Base-by-base conservation (phyloP, 2,797 vertebrate species). In the Champsocephalus esox region DNA sequence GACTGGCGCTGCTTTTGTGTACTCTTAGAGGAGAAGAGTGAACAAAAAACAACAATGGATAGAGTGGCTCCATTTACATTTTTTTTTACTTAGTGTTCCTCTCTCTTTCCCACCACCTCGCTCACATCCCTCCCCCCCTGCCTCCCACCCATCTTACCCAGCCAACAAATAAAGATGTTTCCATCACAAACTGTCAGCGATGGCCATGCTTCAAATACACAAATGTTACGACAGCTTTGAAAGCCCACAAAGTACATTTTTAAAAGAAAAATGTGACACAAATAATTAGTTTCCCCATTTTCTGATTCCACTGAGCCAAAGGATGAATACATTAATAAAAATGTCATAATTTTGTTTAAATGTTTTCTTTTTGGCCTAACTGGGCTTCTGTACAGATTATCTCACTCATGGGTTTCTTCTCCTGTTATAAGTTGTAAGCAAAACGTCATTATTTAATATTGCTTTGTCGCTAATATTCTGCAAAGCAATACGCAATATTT, bases 1-100 rank as follows among this genome's bases (percentile, higher is more conserved):
- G 89, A 87, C 80, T 54, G 83, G 24, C n/a, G 63, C 87, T 85
- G 89, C 90, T 89, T 92, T 90, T 93, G 89, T 92, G 83, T 82
- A 85, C 87, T 88, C 89, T 89, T 63, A 70, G 62, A 67, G 75
- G n/a, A 88, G 70, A 76, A 48, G 43, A 45, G 55, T 14, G 21
- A 5, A 44, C 34, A 58, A 72, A 74, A 48, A 12, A 58, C 62
- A 75, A 85, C 81, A 86, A 89, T 81, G 62, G 67, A 66, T 49
- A 13, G 66, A 91, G 89, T 73, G 77, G 85, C 77, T 76, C 80
- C 88, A 81, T 85, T 78, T 73, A 58, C 24, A 24, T 24, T 24
- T 24, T 24, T 24, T 24, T 24, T 24, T 24, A 24, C 24, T 24
- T 28, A 3, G 70, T 51, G 28, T 80, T 76, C 49, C 59, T 56